A percentile compares a stretch with the other conserved stretches of the same genome.
Evolutionary conservation across 2,113 vertebrate species (phyloP).

Genomic region (Felis chaus): DNA sequence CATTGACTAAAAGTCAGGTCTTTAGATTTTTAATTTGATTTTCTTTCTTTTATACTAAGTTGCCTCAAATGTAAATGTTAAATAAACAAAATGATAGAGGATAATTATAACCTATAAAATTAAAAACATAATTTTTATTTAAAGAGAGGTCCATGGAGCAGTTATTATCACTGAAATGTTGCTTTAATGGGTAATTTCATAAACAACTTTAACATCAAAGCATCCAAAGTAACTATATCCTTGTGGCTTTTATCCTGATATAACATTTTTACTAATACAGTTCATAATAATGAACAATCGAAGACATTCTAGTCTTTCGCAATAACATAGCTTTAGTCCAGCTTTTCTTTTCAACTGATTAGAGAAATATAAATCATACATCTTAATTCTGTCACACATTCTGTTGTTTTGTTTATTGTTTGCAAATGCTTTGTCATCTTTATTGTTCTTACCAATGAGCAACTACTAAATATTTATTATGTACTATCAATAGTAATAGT

Average conservation of each 20-base stretch:
- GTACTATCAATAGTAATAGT: background rate
- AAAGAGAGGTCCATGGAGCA: background rate
- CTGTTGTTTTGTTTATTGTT: background rate
- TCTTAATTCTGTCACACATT: background rate
- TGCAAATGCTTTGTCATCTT: background rate
- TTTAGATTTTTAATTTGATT: background rate
- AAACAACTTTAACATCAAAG: background rate
- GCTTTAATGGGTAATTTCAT: constrained; percentile 38
- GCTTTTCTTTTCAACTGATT: background rate
- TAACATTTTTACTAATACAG: background rate
- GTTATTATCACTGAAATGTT: background rate
- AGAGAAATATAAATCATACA: background rate
- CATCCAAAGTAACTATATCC: background rate
- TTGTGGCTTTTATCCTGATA: background rate
- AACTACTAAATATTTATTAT: background rate
- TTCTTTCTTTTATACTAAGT: background rate
- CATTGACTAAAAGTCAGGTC: background rate
- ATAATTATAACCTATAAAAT: background rate
- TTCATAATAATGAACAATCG: background rate
- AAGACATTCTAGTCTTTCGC: background rate
- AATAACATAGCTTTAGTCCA: background rate
- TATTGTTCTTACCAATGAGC: background rate
- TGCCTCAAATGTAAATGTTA: background rate
- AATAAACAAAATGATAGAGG: constrained; percentile 44
- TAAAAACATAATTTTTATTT: background rate